phyloP scores from a whole-genome alignment of 2,797 vertebrate genomes.

The Natrix natrix region DNA sequence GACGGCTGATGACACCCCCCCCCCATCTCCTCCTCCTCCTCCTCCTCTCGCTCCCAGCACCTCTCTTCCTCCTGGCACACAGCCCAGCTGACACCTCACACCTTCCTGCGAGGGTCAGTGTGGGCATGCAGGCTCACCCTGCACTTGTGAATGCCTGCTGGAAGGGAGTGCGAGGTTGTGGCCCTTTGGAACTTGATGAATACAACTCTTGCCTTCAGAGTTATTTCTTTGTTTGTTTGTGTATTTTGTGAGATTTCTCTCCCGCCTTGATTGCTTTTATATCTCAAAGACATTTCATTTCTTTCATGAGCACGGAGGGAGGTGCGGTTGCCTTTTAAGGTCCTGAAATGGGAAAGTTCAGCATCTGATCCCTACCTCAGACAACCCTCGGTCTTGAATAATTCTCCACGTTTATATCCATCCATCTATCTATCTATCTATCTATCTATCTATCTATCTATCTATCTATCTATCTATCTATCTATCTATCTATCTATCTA shows the following conservation, averaged over 20 bases:
- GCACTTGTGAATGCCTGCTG: fast-evolving
- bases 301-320: not conserved
- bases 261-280: not conserved
- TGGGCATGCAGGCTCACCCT: fast-evolving
- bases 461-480: too few relatives aligned
- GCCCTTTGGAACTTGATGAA: not conserved
- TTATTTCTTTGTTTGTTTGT: too few relatives aligned
- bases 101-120: too few relatives aligned
- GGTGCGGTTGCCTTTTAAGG: not conserved
- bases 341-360: not conserved
- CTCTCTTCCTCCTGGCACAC: not conserved
- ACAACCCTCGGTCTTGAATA: not conserved
- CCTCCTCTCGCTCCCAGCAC: not conserved
- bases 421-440: too few relatives aligned
- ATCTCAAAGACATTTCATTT: too few relatives aligned
- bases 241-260: not conserved
- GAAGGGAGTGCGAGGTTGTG: not conserved
- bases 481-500: not conserved
- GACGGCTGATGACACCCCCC: conserved; percentile 23
- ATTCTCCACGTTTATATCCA: not conserved
- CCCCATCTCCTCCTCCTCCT: not conserved
- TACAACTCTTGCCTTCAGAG: not conserved
- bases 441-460: too few relatives aligned
- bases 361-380: not conserved
- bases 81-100: not conserved